Base-by-base conservation (phyloP, 1,140 invertebrate genomes). In the Pseudomyrmex cubaensis region DNA sequence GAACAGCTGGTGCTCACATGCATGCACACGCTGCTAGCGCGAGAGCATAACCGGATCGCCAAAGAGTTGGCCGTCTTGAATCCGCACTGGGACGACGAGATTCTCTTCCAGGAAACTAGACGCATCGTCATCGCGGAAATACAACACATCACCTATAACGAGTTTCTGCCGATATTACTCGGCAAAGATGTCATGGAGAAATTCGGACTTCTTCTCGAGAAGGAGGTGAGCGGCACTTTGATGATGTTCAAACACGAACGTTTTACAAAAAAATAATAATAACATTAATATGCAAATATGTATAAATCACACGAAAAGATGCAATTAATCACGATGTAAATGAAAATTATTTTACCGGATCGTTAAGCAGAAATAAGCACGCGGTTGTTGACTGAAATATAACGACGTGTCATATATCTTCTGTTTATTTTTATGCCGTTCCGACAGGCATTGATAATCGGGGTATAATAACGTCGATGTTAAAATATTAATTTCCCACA, bases 71-170 rank as follows among this genome's bases (percentile, higher is more conserved):
- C 96, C 0, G 94, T 96, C 67, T 95, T 99, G 10, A 99, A 99
- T 94, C 98, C 98, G 2, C 98, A 99, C 90, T 99, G 98, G 98
- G 97, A 98, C 90, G 98, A 99, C 91, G 98, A 99, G 94, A 98
- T 96, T 0, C 91, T 99, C 0, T 99, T 97, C 95, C 98, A 99
- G 95, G 98, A 99, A 95, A 94, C 98, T 0, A 95, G 98, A 84
- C 95, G 98, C 61, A 98, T 99, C 88, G 96, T 97, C 66, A 97
- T 98, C 66, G 98, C 98, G 2, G 96, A 97, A 92, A 97, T 98
- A 67, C 98, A 99, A 93, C 98, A 99, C 89, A 97, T 99, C 59
- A 98, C 98, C 0, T 99, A 97, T 93, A 98, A 98, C 91, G 98
- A 99, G 94, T 99, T 98, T 93, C 93, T 99, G 69, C 98, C 98